Evolutionary conservation across 2,888 invertebrate species (phyloP).

Genomic region (Agrotis segetum): DNA sequence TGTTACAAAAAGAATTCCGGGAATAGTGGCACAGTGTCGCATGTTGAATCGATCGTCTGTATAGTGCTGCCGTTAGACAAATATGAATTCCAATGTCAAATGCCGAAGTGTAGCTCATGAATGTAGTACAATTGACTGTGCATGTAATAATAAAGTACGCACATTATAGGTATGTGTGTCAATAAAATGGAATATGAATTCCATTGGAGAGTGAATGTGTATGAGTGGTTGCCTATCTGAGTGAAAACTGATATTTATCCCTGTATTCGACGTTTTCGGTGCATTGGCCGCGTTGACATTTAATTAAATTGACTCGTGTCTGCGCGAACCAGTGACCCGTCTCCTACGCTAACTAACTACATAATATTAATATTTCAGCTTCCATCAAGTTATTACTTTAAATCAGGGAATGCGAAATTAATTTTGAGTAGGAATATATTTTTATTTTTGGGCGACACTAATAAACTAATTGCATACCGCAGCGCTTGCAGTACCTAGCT

Average conservation of each 20-base stretch:
- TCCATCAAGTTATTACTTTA: slow-evolving; percentile 38
- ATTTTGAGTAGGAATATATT: not conserved
- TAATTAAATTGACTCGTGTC: slow-evolving; percentile 84
- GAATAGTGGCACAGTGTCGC: slow-evolving; percentile 41
- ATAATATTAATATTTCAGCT: slow-evolving; percentile 43
- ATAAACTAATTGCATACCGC: slow-evolving; percentile 35
- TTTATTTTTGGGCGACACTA: slow-evolving; percentile 19
- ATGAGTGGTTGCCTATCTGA: slow-evolving; percentile 71
- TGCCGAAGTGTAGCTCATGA: slow-evolving; percentile 30
- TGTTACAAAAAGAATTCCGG: slow-evolving; percentile 51
- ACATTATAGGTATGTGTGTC: slow-evolving; percentile 10
- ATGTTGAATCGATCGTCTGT: slow-evolving; percentile 50
- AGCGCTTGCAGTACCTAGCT: slow-evolving; percentile 7
- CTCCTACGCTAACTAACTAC: slow-evolving; percentile 44
- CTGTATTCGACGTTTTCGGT: slow-evolving; percentile 73
- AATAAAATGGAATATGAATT: slow-evolving; percentile 62
- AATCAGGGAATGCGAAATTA: slow-evolving; percentile 16
- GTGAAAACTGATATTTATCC: slow-evolving; percentile 78
- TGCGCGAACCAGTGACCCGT: slow-evolving; percentile 77
- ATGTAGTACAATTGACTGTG: slow-evolving; percentile 27
- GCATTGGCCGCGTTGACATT: slow-evolving; percentile 84
- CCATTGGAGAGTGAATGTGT: slow-evolving; percentile 60
- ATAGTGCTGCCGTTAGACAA: slow-evolving; percentile 47
- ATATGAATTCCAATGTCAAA: slow-evolving; percentile 67
- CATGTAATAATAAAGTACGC: slow-evolving; percentile 35